These are phyloP conservation scores for Tor tambroides DNA, from an alignment of 2,113 vertebrate species.

Conservation along the genomic window DNA sequence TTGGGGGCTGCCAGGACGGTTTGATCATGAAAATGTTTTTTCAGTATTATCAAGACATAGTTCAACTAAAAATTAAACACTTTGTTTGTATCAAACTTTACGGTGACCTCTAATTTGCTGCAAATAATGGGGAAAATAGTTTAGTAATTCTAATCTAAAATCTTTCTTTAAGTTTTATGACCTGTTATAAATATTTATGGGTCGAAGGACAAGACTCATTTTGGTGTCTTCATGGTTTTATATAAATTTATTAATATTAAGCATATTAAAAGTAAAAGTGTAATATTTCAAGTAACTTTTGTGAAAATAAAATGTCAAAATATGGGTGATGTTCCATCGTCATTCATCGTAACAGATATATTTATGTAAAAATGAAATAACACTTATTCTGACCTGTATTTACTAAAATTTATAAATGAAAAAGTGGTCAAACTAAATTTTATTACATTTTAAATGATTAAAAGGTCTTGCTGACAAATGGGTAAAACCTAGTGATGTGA, in stretches of 20 bases:
- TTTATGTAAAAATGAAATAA: not conserved
- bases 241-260: not conserved
- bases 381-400: not conserved
- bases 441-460: not conserved
- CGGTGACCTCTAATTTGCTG: not conserved
- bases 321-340: not conserved
- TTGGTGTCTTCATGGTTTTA: not conserved
- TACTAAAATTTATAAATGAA: not conserved
- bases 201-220: not conserved
- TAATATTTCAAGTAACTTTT: not conserved
- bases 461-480: not conserved
- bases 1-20: not conserved
- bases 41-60: not conserved
- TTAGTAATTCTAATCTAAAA: not conserved
- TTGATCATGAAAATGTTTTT: not conserved
- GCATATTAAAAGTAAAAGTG: not conserved
- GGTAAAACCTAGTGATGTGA: not conserved
- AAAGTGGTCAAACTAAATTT: no score
- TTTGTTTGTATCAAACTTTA: not conserved
- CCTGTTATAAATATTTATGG: not conserved
- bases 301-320: no score
- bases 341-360: not conserved
- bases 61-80: not conserved
- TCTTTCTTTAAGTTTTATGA: no score
- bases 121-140: not conserved